Base-by-base conservation (phyloP, 2,888 invertebrate species). In the Rhagophthalmus giganteus region DNA sequence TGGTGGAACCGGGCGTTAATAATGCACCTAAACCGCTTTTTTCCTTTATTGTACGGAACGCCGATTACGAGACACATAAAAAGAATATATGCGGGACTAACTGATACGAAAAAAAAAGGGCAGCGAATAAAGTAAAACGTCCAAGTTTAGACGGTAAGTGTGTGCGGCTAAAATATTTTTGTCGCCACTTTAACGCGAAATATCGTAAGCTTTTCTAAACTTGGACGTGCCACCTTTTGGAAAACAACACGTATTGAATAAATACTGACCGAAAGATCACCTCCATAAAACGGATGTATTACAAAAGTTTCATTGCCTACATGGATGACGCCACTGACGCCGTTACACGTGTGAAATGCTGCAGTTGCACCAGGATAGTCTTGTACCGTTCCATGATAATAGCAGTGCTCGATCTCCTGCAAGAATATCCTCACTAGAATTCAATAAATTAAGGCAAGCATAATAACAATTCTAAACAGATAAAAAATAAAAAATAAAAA, bases 221-320 rank as follows among this genome's bases (percentile, higher is more conserved):
- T n/a, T n/a, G n/a, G n/a, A n/a, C n/a, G n/a, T n/a, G n/a, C n/a
- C n/a, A n/a, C n/a, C n/a, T n/a, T n/a, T n/a, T n/a, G n/a, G n/a
- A n/a, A n/a, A n/a, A n/a, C n/a, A n/a, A n/a, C n/a, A n/a, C n/a
- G n/a, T n/a, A n/a, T n/a, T n/a, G n/a, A n/a, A n/a, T n/a, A 26
- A 25, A 57, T 76, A 87, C 93, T 89, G 86, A 94, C 94, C 87
- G 94, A 93, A 71, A 94, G 82, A 79, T 96, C 95, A 54, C 94
- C 95, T 64, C 95, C 95, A 78, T 93, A 93, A 79, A 97, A 93
- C 48, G 98, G 97, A 78, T 96, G 95, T 65, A 98, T 94, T 70
- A 96, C 93, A 77, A 94, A 97, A 40, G 96, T 97, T 77, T 96
- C 96, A 81, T 98, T 97, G 72, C 94, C 93, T 69, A 95, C 88